phyloP scores from a whole-genome alignment of 1,140 invertebrate species.

The Musca domestica region DNA sequence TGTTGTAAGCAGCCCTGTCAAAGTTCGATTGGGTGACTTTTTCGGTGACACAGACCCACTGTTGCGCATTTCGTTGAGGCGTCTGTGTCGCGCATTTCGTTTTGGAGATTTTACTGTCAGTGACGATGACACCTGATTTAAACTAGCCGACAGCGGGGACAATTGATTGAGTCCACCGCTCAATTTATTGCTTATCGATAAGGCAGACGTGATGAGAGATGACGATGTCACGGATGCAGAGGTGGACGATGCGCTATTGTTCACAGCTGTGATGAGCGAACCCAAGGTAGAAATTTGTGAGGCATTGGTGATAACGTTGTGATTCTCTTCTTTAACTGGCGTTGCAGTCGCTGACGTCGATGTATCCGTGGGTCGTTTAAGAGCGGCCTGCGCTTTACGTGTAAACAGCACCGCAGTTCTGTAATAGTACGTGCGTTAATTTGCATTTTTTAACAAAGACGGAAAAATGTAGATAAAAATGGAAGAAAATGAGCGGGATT shows the following conservation, averaged over 20 bases:
- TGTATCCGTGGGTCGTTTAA: conserved; percentile 54
- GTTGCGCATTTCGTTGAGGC: conserved; percentile 34
- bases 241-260: conserved; percentile 25
- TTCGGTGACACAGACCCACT: conserved; percentile 51
- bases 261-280: conserved; percentile 8
- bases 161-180: conserved; percentile 26
- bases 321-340: conserved; percentile 53
- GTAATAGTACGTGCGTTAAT: conserved; percentile 5
- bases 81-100: conserved; percentile 43
- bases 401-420: conserved; percentile 81
- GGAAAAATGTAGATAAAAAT: neutral
- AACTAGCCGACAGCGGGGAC: conserved; percentile 20
- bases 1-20: conserved; percentile 2
- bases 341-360: conserved; percentile 39
- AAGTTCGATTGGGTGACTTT: conserved; percentile 46
- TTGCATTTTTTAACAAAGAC: neutral
- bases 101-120: conserved; percentile 45
- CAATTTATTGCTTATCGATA: conserved; percentile 41
- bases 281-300: conserved; percentile 29
- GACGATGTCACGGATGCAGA: conserved; percentile 19
- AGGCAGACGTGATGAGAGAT: conserved; percentile 30
- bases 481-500: neutral
- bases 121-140: conserved; percentile 22
- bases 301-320: conserved; percentile 41
- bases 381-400: conserved; percentile 65